phyloP scores from a whole-genome alignment of 2,888 invertebrate species.

The Hedychridium roseum region DNA sequence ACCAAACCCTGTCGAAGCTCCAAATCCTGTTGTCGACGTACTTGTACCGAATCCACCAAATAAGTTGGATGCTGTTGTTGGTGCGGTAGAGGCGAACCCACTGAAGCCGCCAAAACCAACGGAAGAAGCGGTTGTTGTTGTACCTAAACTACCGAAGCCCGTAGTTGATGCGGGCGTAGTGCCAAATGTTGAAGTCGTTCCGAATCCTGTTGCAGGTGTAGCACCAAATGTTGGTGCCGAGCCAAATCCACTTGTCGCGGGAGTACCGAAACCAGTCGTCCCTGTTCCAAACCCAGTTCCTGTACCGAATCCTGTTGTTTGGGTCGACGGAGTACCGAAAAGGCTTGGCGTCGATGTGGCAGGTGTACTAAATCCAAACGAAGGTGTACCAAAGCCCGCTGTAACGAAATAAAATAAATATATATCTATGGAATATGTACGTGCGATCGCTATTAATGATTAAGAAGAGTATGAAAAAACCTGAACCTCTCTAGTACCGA shows the following conservation, averaged over 20 bases:
- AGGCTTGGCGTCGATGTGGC: slow-evolving; percentile 65
- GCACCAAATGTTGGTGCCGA: slow-evolving; percentile 41
- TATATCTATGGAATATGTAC: neutral
- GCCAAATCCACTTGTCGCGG: slow-evolving; percentile 65
- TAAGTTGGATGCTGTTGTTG: slow-evolving; percentile 60
- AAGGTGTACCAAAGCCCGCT: slow-evolving; percentile 64
- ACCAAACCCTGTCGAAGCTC: slow-evolving; percentile 64
- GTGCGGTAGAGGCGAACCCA: slow-evolving; percentile 64
- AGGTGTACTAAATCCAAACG: slow-evolving; percentile 62
- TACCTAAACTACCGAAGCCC: slow-evolving; percentile 53
- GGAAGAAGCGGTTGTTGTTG: slow-evolving; percentile 54
- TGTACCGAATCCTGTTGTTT: slow-evolving; percentile 64
- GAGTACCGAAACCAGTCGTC: slow-evolving; percentile 65
- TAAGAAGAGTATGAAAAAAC: too few species aligned
- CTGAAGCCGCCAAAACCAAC: slow-evolving; percentile 66
- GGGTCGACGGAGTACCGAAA: slow-evolving; percentile 63
- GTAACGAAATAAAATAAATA: slow-evolving; percentile 17
- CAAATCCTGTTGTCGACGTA: slow-evolving; percentile 58
- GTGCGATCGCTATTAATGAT: too few species aligned
- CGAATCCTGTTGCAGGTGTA: slow-evolving; percentile 36
- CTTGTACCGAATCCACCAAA: slow-evolving; percentile 63
- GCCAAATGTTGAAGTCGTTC: slow-evolving; percentile 45
- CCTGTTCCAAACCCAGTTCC: slow-evolving; percentile 64
- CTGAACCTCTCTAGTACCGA: too few species aligned
- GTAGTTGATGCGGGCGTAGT: slow-evolving; percentile 48